Evolutionary conservation across 2,888 invertebrate species (phyloP).

Genomic region (Eugnorisma glareosa): DNA sequence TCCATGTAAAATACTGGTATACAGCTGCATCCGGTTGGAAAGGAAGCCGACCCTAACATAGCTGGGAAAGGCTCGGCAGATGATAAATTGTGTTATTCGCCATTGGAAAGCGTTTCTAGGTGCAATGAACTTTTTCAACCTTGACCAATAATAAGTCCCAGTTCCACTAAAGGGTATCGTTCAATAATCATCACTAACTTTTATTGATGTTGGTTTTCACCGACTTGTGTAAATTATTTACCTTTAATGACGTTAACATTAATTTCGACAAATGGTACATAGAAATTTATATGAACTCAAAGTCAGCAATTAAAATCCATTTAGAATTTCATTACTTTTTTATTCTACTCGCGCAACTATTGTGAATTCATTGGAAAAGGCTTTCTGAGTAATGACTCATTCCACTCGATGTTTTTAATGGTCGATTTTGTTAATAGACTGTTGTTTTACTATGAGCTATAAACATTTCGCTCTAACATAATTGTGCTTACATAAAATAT

Average conservation of each 20-base stretch:
- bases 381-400: constrained; percentile 67
- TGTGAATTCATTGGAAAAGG: constrained; percentile 67
- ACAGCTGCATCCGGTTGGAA: too few relatives aligned
- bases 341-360: constrained; percentile 40
- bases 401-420: constrained; percentile 59
- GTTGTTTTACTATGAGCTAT: constrained; percentile 25
- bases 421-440: constrained; percentile 54
- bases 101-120: not conserved
- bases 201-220: not conserved
- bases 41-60: too few relatives aligned
- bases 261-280: constrained; percentile 24
- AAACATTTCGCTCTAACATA: constrained; percentile 12
- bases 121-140: not conserved
- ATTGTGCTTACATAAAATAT: constrained; percentile 13
- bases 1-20: too few relatives aligned
- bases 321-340: constrained; percentile 55
- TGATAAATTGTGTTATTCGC: not conserved
- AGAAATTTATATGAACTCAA: constrained; percentile 8
- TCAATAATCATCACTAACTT: not conserved
- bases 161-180: not conserved
- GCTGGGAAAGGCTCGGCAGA: too few relatives aligned
- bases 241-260: constrained; percentile 12
- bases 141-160: not conserved
- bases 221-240: constrained; percentile 8
- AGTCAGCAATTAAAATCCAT: constrained; percentile 57